These are phyloP conservation scores for Oncopodura yosiiana DNA, from an alignment of 1,140 invertebrate genomes.

Conservation along the genomic window DNA sequence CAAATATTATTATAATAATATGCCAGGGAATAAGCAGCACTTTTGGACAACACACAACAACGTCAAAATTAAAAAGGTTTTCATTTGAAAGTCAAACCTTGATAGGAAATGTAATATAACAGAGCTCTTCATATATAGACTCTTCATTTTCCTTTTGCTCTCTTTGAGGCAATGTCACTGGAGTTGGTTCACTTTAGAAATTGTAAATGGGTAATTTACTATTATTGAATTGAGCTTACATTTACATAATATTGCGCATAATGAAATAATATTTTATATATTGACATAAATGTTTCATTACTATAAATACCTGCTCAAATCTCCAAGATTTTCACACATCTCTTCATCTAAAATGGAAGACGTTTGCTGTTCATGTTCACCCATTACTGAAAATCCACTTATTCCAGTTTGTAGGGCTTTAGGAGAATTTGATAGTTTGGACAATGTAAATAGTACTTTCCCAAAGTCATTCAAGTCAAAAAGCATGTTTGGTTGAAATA, in stretches of 20 bases:
- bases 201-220: background rate
- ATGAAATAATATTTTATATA: background rate
- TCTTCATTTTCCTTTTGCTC: constrained; percentile 54
- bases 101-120: constrained; percentile 62
- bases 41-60: no score
- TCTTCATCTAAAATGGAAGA: constrained; percentile 42
- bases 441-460: constrained; percentile 77
- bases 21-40: no score
- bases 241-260: no score
- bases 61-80: no score
- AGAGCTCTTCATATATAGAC: constrained; percentile 77
- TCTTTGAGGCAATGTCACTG: constrained; percentile 17
- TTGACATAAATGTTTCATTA: background rate
- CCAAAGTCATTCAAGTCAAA: constrained; percentile 91
- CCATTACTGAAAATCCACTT: constrained; percentile 43
- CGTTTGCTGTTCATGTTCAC: constrained; percentile 28
- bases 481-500: constrained; percentile 84
- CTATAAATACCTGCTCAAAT: constrained; percentile 42
- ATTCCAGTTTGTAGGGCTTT: constrained; percentile 56
- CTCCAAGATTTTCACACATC: constrained; percentile 46
- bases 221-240: no score
- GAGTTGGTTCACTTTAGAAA: constrained; percentile 25
- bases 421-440: constrained; percentile 69
- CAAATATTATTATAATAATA: no score
- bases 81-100: no score